A percentile compares a stretch with the other conserved stretches of the same genome.
Conservation (phyloP, 2,888 invertebrate species). For the Aquatica leii region DNA sequence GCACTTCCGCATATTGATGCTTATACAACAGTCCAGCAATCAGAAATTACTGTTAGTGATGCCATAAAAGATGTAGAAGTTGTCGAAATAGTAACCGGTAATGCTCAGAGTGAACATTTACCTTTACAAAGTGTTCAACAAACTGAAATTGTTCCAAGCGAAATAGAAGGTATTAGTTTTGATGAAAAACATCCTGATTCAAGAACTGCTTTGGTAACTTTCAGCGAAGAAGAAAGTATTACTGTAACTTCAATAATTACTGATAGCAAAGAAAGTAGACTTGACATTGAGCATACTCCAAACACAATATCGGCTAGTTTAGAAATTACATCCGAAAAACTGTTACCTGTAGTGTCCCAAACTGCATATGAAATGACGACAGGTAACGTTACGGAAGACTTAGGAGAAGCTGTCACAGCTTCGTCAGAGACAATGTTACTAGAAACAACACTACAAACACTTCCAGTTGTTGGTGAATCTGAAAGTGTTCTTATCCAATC, state of each 20-base stretch:
- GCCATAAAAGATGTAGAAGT: constrained; percentile 56
- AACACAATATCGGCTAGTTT: constrained; percentile 51
- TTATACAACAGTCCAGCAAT: constrained; percentile 62
- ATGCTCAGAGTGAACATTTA: constrained; percentile 55
- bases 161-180: constrained; percentile 53
- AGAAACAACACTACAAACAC: constrained; percentile 54
- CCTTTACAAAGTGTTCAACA: constrained; percentile 50
- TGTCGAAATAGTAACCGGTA: constrained; percentile 50
- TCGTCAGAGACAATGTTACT: constrained; percentile 51
- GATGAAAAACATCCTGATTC: constrained; percentile 50
- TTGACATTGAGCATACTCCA: constrained; percentile 54
- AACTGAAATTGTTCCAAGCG: constrained; percentile 60
- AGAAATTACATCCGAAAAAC: constrained; percentile 55
- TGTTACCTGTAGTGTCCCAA: constrained; percentile 62
- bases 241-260: constrained; percentile 61
- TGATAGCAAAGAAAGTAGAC: constrained; percentile 62
- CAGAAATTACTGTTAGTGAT: constrained; percentile 60
- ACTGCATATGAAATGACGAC: constrained; percentile 54
- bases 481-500: constrained; percentile 55
- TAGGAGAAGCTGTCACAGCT: constrained; percentile 44
- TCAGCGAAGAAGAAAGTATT: constrained; percentile 60
- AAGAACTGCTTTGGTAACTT: constrained; percentile 57
- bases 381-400: constrained; percentile 44
- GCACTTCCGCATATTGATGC: constrained; percentile 57
- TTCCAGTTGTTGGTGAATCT: constrained; percentile 58